A percentile compares a stretch with the other conserved stretches of the same genome.
phyloP scores from a whole-genome alignment of 2,797 vertebrate genomes.

The Liparis tanakae region DNA sequence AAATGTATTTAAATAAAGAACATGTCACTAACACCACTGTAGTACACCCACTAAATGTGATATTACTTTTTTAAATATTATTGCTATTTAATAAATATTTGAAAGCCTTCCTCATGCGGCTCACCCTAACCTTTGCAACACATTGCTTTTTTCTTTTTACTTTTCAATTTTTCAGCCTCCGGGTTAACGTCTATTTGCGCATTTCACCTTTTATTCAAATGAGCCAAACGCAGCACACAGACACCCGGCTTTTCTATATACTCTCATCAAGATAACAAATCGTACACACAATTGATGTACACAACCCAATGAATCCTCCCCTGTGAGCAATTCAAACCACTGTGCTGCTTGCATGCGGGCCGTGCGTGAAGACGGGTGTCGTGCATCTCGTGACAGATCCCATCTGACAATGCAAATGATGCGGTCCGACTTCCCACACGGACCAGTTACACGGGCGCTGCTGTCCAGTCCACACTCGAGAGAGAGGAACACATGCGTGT shows the following conservation, averaged over 20 bases:
- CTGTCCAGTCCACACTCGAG: background rate
- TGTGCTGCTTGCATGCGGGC: background rate
- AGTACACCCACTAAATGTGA: background rate
- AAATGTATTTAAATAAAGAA: background rate
- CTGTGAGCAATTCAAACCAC: constrained; percentile 20
- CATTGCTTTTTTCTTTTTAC: background rate
- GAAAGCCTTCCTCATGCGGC: background rate
- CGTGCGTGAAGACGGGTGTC: background rate
- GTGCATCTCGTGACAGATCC: background rate
- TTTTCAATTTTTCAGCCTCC: too few relatives aligned
- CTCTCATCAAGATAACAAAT: background rate
- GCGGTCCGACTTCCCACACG: background rate
- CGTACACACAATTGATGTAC: too few relatives aligned
- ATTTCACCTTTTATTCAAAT: background rate
- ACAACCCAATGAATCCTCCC: background rate
- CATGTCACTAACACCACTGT: background rate
- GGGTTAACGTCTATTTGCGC: too few relatives aligned
- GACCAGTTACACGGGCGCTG: background rate
- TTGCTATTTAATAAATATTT: background rate
- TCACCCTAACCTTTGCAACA: background rate
- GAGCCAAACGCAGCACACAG: background rate
- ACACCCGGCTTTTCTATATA: background rate
- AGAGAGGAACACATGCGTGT: background rate
- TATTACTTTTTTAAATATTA: background rate
- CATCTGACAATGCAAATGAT: constrained; percentile 54